A percentile compares a stretch with the other conserved stretches of the same genome.
Evolutionary conservation across 2,113 vertebrate species (phyloP).

Genomic region (Cinclus cinclus): DNA sequence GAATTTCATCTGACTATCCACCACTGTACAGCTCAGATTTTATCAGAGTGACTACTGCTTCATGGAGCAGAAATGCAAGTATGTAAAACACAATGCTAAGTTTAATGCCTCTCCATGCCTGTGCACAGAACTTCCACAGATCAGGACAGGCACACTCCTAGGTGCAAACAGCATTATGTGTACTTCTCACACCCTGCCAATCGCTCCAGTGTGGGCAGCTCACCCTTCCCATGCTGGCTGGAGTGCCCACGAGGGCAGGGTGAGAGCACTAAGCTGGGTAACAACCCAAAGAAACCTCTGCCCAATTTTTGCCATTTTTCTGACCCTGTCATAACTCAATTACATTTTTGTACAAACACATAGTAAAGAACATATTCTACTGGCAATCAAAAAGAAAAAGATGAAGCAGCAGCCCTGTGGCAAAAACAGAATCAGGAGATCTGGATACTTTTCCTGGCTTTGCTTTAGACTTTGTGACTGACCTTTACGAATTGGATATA

Average conservation of each 20-base stretch:
- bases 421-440: background rate
- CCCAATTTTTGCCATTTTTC: background rate
- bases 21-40: background rate
- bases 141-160: background rate
- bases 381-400: background rate
- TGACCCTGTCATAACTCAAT: background rate
- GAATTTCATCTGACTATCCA: background rate
- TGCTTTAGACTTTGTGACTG: background rate
- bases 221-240: background rate
- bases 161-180: background rate
- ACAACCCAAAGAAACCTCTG: background rate
- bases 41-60: background rate
- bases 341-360: background rate
- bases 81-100: background rate
- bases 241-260: background rate
- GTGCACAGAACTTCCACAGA: background rate
- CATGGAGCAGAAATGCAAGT: background rate
- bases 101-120: background rate
- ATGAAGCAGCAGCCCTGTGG: background rate
- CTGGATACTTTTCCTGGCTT: background rate
- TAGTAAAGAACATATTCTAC: background rate
- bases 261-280: background rate
- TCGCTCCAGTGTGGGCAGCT: accelerated
- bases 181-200: background rate
- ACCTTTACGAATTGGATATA: background rate